Evolutionary conservation across 2,888 invertebrate genomes (phyloP).

Genomic region (Macrosoma leucophasiata): DNA sequence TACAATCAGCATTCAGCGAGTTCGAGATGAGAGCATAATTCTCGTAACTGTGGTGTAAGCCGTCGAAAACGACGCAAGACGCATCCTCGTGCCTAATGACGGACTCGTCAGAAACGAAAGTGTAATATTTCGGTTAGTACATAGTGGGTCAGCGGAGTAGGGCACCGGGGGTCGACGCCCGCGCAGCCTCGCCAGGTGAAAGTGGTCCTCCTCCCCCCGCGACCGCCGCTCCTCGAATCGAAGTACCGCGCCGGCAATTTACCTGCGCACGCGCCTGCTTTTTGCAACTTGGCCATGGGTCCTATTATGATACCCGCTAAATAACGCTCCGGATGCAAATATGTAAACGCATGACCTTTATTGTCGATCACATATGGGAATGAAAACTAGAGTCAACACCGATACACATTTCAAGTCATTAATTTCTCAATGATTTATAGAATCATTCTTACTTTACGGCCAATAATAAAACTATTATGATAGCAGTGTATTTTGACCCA

Average conservation of each 20-base stretch:
- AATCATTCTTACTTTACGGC: constrained; percentile 21
- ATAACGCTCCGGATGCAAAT: too few relatives aligned
- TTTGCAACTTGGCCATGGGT: constrained; percentile 75
- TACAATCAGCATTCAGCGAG: constrained; percentile 27
- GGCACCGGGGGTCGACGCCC: constrained; percentile 69
- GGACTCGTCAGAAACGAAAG: constrained; percentile 67
- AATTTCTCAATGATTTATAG: too few relatives aligned
- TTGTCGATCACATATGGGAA: constrained; percentile 46
- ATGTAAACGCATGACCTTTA: constrained; percentile 64
- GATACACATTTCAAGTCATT: neutral
- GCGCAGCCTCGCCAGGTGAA: constrained; percentile 73
- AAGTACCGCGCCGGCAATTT: constrained; percentile 49
- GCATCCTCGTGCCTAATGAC: constrained; percentile 64
- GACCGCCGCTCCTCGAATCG: constrained; percentile 41
- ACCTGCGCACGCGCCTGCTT: constrained; percentile 67
- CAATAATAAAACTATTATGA: neutral
- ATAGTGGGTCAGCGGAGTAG: constrained; percentile 73
- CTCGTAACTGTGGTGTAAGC: constrained; percentile 40
- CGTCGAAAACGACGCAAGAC: constrained; percentile 41
- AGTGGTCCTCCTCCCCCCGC: constrained; percentile 58
- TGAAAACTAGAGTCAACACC: constrained; percentile 12
- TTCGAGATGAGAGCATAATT: constrained; percentile 29
- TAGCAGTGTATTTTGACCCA: neutral
- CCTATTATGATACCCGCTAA: constrained; percentile 66
- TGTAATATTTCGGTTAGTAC: constrained; percentile 65